phyloP scores from a whole-genome alignment of 2,797 vertebrate species.

The Onychomys arenicola region DNA sequence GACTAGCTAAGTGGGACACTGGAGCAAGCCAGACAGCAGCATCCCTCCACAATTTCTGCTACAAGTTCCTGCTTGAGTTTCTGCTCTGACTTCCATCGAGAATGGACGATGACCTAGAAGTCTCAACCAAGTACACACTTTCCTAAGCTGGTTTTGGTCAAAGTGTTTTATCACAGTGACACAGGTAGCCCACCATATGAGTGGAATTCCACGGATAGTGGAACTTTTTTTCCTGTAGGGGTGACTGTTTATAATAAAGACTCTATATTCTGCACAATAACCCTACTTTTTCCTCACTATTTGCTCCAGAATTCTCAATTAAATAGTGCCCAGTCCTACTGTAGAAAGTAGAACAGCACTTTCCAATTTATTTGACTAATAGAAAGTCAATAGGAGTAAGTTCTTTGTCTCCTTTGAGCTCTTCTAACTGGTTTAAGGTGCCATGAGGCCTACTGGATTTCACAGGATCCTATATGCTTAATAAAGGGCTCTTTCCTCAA shows the following conservation, averaged over 20 bases:
- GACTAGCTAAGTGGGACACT: neutral
- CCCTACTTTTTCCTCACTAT: neutral
- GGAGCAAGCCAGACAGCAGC: neutral
- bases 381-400: slow-evolving; percentile 19
- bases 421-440: slow-evolving; percentile 6
- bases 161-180: neutral
- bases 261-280: neutral
- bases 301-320: slow-evolving; percentile 12
- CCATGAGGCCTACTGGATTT: neutral
- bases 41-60: neutral
- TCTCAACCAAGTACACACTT: neutral
- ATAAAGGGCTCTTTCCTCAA: neutral
- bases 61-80: neutral
- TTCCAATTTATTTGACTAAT: slow-evolving; percentile 50
- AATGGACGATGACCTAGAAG: neutral
- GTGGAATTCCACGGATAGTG: neutral
- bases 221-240: neutral
- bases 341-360: neutral
- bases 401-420: neutral
- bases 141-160: neutral
- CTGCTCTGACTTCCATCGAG: neutral
- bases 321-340: neutral
- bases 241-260: neutral
- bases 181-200: neutral
- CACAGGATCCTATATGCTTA: neutral